phyloP scores from a whole-genome alignment of 92 coral and sea anemone genomes.

The Porites lobata region DNA sequence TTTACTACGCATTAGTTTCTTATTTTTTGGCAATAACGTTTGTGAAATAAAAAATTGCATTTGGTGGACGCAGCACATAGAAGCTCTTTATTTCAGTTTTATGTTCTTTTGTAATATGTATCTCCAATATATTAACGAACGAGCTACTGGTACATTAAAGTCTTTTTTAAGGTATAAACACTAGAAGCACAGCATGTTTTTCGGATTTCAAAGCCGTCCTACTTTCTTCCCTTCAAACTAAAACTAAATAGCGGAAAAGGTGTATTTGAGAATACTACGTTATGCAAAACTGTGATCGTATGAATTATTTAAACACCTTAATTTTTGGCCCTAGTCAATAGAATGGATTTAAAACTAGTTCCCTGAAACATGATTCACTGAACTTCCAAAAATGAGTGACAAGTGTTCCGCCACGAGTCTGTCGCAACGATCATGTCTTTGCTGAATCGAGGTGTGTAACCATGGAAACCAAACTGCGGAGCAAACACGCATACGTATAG shows the following conservation, averaged over 20 bases:
- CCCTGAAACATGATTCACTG: background rate
- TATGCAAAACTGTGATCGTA: background rate
- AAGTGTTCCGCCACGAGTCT: background rate
- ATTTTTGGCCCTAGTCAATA: background rate
- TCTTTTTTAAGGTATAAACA: background rate
- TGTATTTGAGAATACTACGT: background rate
- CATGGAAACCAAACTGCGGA: too few relatives aligned
- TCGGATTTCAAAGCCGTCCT: background rate
- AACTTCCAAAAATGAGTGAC: background rate
- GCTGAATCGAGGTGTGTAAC: too few relatives aligned
- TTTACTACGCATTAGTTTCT: too few relatives aligned
- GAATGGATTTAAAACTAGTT: background rate
- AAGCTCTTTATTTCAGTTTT: background rate
- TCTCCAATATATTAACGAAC: background rate
- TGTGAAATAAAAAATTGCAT: too few relatives aligned
- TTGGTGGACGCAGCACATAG: background rate
- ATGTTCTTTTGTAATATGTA: background rate
- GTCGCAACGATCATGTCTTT: too few relatives aligned
- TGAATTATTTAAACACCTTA: background rate
- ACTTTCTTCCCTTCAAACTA: background rate
- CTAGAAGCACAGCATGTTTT: background rate
- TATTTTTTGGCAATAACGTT: too few relatives aligned
- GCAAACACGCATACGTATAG: too few relatives aligned
- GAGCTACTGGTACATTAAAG: too few relatives aligned
- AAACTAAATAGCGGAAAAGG: background rate